Percentiles rank a stretch among this genome's conserved stretches.
Conservation (phyloP, 2,888 invertebrate species). For the Minunthozetes semirufus region DNA sequence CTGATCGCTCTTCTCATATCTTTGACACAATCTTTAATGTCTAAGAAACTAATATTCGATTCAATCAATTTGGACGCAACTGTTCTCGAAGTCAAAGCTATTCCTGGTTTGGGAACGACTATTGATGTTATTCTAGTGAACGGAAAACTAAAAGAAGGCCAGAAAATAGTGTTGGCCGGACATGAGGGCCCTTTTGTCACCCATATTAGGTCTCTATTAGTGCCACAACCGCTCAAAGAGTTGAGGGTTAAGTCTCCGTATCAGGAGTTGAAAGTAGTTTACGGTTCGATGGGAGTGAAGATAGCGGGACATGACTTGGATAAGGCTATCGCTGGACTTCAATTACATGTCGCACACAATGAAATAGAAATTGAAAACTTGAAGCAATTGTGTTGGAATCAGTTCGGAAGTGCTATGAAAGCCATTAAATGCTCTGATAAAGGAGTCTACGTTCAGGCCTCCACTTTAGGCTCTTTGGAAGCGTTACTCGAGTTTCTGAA, state of each 20-base stretch:
- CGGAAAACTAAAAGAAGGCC: constrained; percentile 84
- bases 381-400: constrained; percentile 32
- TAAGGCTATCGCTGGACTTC: constrained; percentile 88
- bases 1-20: constrained; percentile 85
- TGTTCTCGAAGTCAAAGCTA: constrained; percentile 72
- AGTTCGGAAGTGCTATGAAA: constrained; percentile 62
- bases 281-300: constrained; percentile 96
- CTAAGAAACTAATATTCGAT: constrained; percentile 75
- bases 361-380: constrained; percentile 79
- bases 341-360: constrained; percentile 80
- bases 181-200: constrained; percentile 98
- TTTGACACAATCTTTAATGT: constrained; percentile 78
- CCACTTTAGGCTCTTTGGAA: constrained; percentile 96
- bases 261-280: constrained; percentile 84
- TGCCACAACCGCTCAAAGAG: constrained; percentile 97
- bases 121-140: constrained; percentile 98
- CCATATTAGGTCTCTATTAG: constrained; percentile 87
- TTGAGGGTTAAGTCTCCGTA: constrained; percentile 87
- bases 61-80: constrained; percentile 75
- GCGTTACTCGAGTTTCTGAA: constrained; percentile 87
- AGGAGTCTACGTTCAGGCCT: constrained; percentile 98
- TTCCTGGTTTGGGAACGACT: constrained; percentile 93
- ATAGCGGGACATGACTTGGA: constrained; percentile 96
- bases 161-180: constrained; percentile 89
- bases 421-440: constrained; percentile 82